Evolutionary conservation across 2,888 invertebrate species (phyloP).

Genomic region (Exocentrus adspersus): DNA sequence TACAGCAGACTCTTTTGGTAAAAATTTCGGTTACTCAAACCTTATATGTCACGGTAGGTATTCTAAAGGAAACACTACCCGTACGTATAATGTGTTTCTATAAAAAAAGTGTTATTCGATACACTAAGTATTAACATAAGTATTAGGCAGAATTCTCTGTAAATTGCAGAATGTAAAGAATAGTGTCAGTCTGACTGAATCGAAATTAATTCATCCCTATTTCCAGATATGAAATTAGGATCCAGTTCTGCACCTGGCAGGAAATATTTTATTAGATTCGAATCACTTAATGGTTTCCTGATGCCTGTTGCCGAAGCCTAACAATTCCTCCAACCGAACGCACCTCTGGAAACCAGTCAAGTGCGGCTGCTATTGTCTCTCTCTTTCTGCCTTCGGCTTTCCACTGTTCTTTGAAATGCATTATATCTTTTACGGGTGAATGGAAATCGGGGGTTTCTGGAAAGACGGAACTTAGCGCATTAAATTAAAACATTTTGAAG

Average conservation of each 20-base stretch:
- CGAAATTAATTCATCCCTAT: not conserved
- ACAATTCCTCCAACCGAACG: not conserved
- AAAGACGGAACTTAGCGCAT: no score
- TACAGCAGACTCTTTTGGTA: no score
- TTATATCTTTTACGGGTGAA: conserved; percentile 29
- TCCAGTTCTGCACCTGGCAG: not conserved
- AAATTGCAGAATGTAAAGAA: no score
- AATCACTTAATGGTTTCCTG: not conserved
- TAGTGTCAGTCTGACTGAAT: no score
- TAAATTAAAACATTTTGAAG: no score
- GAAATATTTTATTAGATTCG: not conserved
- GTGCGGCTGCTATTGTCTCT: conserved; percentile 11
- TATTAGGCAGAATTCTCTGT: no score
- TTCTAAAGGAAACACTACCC: no score
- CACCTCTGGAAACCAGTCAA: conserved; percentile 9
- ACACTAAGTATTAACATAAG: no score
- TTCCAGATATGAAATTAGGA: not conserved
- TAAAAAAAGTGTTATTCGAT: no score
- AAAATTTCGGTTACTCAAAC: no score
- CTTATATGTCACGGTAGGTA: no score
- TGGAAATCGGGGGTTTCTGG: conserved; percentile 24
- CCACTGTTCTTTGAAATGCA: conserved; percentile 25
- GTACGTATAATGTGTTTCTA: no score
- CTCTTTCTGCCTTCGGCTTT: conserved; percentile 12
- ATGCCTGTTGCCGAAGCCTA: not conserved